A percentile compares a stretch with the other conserved stretches of the same genome.
Conservation (phyloP, 2,113 vertebrate species). For the Anguilla rostrata region DNA sequence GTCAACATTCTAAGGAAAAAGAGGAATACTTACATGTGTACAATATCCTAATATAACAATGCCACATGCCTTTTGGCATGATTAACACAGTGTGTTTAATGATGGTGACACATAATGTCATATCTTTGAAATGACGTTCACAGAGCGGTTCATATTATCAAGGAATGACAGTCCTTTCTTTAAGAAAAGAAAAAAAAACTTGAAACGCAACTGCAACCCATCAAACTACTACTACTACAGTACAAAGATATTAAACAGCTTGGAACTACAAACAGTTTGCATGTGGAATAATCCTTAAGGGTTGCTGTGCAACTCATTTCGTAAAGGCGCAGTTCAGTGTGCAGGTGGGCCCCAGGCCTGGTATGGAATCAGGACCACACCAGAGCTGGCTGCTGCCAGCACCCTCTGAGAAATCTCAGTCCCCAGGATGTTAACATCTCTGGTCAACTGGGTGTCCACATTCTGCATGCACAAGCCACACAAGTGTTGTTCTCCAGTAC, state of each 20-base stretch:
- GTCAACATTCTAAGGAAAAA: not conserved
- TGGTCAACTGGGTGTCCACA: no score
- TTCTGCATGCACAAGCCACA: no score
- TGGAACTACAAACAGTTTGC: not conserved
- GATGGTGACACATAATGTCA: not conserved
- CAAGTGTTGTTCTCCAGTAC: no score
- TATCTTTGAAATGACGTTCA: not conserved
- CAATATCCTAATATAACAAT: not conserved
- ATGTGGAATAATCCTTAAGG: not conserved
- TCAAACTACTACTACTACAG: not conserved
- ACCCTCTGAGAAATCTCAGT: no score
- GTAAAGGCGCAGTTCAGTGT: no score
- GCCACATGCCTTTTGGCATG: not conserved
- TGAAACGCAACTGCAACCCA: not conserved
- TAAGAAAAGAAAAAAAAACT: conserved; percentile 3
- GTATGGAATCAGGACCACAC: no score
- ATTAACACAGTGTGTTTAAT: not conserved
- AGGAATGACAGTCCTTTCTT: not conserved
- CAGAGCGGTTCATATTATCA: not conserved
- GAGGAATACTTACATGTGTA: not conserved
- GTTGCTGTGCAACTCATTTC: no score
- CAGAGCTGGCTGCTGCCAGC: no score
- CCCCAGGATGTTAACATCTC: no score
- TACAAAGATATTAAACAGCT: not conserved
- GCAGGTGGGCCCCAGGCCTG: no score